phyloP scores from a whole-genome alignment of 2,113 vertebrate genomes.

The Formicarius rufipectus region DNA sequence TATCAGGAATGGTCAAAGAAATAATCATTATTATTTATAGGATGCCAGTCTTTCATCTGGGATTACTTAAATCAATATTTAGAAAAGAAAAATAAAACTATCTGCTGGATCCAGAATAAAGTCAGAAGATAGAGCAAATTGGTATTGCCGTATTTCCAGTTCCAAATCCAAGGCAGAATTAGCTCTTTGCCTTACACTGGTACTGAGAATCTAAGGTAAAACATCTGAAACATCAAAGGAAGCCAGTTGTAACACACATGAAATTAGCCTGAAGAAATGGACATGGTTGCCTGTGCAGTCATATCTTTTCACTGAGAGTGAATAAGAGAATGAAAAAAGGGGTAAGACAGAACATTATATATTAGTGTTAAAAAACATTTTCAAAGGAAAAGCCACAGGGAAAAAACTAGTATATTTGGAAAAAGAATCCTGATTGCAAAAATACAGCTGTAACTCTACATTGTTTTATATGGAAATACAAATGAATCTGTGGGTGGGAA shows the following conservation, averaged over 20 bases:
- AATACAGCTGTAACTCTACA: neutral
- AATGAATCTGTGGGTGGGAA: neutral
- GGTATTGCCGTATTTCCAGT: neutral
- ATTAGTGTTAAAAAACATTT: neutral
- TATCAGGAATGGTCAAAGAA: neutral
- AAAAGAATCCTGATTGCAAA: neutral
- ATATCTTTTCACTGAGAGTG: neutral
- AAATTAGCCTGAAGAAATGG: neutral
- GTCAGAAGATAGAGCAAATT: neutral
- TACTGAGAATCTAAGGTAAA: neutral
- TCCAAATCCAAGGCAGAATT: neutral
- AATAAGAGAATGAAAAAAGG: neutral
- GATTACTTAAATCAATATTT: neutral
- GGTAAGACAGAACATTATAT: rapidly evolving
- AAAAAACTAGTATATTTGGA: neutral
- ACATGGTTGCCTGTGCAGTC: neutral
- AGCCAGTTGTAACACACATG: neutral
- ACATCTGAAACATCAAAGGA: neutral
- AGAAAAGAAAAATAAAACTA: neutral
- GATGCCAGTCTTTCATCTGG: neutral
- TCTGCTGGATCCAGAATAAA: neutral
- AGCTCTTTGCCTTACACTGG: neutral
- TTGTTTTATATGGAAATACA: neutral
- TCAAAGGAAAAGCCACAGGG: neutral
- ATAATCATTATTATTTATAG: neutral